Evolutionary conservation across 2,113 vertebrate genomes (phyloP).

Genomic region (Nasalis larvatus): DNA sequence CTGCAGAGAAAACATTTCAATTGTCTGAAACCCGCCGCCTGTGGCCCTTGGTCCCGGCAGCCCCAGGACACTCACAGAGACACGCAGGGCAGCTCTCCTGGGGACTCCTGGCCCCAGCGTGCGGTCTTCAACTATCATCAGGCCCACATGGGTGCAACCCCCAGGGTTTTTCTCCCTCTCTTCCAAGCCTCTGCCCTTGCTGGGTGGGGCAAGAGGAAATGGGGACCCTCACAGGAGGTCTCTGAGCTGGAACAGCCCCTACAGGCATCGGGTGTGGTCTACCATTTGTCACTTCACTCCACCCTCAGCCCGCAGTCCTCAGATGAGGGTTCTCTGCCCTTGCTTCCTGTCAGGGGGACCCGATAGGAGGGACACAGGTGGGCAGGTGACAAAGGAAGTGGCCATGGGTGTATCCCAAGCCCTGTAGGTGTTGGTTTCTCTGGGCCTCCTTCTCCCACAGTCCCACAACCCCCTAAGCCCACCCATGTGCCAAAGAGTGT

Average conservation of each 20-base stretch:
- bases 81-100: fast-evolving
- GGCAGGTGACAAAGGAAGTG: not conserved
- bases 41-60: too few relatives aligned
- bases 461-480: not conserved
- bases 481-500: not conserved
- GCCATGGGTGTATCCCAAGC: not conserved
- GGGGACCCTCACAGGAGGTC: too few relatives aligned
- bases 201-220: not conserved
- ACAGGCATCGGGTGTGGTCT: not conserved
- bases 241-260: not conserved
- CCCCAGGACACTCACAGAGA: not conserved
- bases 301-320: fast-evolving
- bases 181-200: not conserved
- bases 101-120: not conserved
- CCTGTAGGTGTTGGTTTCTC: not conserved
- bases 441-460: not conserved
- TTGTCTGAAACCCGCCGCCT: fast-evolving
- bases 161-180: not conserved
- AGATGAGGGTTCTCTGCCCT: not conserved
- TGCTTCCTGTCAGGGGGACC: not conserved
- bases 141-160: not conserved
- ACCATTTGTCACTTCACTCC: too few relatives aligned
- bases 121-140: fast-evolving
- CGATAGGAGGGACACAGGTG: fast-evolving
- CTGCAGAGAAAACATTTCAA: fast-evolving